phyloP scores from a whole-genome alignment of 2,888 invertebrate genomes.

The Pinctada fucata region DNA sequence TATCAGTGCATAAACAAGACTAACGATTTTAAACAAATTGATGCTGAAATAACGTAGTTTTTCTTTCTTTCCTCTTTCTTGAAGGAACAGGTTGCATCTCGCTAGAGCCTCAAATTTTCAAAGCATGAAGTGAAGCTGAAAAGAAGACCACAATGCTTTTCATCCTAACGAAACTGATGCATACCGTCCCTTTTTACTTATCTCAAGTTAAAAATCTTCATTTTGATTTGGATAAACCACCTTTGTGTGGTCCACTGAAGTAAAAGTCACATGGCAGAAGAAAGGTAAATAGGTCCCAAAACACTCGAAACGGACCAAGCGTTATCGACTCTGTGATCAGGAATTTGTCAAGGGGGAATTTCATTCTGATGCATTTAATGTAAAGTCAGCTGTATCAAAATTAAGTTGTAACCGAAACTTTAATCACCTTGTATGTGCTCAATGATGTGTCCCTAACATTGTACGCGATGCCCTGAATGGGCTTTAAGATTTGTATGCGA shows the following conservation, averaged over 20 bases:
- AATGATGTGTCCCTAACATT: constrained; percentile 18
- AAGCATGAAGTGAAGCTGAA: no score
- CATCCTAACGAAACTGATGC: no score
- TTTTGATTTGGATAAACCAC: background rate
- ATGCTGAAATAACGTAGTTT: no score
- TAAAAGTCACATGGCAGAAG: background rate
- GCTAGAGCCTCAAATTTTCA: no score
- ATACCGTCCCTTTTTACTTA: no score
- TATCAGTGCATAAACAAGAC: no score
- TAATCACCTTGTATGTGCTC: constrained; percentile 20
- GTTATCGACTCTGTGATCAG: background rate
- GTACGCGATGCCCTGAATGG: constrained; percentile 8
- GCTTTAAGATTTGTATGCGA: background rate
- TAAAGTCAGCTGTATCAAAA: background rate
- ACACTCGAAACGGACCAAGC: background rate
- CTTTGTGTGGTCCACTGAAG: background rate
- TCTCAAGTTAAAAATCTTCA: no score
- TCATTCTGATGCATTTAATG: background rate
- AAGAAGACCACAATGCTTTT: no score
- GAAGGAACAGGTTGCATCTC: no score
- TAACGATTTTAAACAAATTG: no score
- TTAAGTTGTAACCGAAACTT: constrained; percentile 26
- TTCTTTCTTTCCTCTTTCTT: no score
- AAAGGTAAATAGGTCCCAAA: background rate
- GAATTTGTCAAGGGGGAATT: background rate